Base-by-base conservation (phyloP, 2,113 vertebrate genomes). In the Aspidoscelis tigris region DNA sequence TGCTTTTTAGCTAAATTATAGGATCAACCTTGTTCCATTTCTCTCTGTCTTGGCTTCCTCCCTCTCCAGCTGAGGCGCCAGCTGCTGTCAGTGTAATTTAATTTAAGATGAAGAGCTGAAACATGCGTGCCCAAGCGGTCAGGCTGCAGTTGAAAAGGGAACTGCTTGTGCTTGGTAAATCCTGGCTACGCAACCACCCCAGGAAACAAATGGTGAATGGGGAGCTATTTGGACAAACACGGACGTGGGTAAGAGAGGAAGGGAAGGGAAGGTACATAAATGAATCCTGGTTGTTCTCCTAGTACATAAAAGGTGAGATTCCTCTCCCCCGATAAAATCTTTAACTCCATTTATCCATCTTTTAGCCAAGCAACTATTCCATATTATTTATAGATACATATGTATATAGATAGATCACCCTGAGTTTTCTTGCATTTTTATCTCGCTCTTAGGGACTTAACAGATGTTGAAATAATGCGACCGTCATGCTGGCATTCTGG, bases 51-150 rank as follows among this genome's bases (percentile, higher is more conserved):
- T 53, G 71, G 61, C 88, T 75, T 39, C 39, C 77, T 84, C 22
- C 75, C 89, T 79, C 16, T 7, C 79, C 66, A 80, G 88, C 88
- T 61, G 5, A 53, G 88, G 78, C 2, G 12, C 72, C 87, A 53
- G 39, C 85, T 87, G 90, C 82, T 86, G 80, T 82, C 24, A 71
- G 85, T 88, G 1, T 87, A 61, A 26, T 89, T 86, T 78, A 77
- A 39, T 86, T 89, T 47, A 6, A 78, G 80, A 80, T 69, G 84
- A 90, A 84, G 87, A 87, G 8, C 65, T 72, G 58, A 1, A 43
- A 61, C 41, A 73, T 61, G 14, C 69, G 26, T 47, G 44, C 41
- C 53, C 53, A 43, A 24, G 8, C 5, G 55, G 7, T 72, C 80
- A 73, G 70, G 11, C 16, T 39, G 26, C 7, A 64, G 41, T 26